phyloP scores from a whole-genome alignment of 2,113 vertebrate species.

The Butorides virescens region DNA sequence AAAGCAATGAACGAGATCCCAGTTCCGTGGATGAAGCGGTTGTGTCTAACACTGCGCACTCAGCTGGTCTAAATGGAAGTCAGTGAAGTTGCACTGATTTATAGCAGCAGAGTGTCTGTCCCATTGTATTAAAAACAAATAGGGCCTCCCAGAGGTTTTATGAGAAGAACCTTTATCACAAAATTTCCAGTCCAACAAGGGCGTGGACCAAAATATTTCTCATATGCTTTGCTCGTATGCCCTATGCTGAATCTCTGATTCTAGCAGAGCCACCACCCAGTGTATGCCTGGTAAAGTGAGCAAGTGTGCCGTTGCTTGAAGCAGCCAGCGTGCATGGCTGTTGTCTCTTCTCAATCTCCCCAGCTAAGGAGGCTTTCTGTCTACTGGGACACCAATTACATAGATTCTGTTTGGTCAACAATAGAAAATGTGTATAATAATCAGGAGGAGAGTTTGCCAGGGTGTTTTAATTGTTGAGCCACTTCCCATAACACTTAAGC shows the following conservation, averaged over 20 bases:
- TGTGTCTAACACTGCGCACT: neutral
- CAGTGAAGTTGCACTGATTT: constrained; percentile 41
- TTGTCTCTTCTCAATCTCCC: neutral
- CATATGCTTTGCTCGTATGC: fast-evolving
- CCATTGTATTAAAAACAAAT: constrained; percentile 39
- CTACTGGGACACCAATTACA: neutral
- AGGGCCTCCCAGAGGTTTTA: neutral
- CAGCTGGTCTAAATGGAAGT: neutral
- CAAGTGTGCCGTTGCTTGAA: neutral
- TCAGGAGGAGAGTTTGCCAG: neutral
- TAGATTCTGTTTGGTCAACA: neutral
- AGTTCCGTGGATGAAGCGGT: neutral
- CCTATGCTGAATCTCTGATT: neutral
- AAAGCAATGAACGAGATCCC: constrained; percentile 14
- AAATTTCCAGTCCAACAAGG: neutral
- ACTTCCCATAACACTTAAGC: neutral
- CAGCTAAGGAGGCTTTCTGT: neutral
- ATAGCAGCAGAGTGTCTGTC: neutral
- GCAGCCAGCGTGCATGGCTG: neutral
- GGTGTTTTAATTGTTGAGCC: neutral
- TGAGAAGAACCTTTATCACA: neutral
- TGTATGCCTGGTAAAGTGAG: neutral
- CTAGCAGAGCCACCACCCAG: neutral
- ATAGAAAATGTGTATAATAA: neutral
- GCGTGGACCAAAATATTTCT: neutral